Evolutionary conservation across 2,113 vertebrate species (phyloP).

Genomic region (Tragelaphus imberbis): DNA sequence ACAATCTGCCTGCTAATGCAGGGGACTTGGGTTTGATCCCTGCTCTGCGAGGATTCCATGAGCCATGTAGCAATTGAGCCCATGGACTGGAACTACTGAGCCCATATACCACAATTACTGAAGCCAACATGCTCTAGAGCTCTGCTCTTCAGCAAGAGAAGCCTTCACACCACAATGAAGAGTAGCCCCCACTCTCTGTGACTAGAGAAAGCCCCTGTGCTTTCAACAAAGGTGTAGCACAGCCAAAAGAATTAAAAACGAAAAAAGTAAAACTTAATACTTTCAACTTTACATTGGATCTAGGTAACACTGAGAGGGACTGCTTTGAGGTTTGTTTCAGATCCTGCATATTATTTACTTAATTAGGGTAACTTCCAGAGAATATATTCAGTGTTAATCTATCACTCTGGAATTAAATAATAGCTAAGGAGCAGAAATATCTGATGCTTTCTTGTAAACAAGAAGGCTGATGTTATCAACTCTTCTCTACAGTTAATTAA

Average conservation of each 20-base stretch:
- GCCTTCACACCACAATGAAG: background rate
- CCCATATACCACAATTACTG: background rate
- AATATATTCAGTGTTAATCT: background rate
- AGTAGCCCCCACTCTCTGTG: background rate
- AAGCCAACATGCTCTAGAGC: background rate
- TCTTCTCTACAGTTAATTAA: background rate
- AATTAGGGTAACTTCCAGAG: slow-evolving; percentile 6
- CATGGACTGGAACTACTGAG: background rate
- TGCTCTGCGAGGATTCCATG: background rate
- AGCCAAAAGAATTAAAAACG: background rate
- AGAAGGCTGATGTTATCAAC: background rate
- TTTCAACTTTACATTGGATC: background rate
- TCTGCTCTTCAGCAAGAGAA: background rate
- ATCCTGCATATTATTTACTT: background rate
- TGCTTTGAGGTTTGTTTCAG: background rate
- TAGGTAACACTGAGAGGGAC: background rate
- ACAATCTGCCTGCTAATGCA: background rate
- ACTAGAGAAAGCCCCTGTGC: background rate
- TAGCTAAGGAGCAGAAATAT: background rate
- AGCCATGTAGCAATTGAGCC: background rate
- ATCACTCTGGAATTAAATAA: background rate
- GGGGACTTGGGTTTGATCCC: background rate
- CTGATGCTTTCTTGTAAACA: background rate
- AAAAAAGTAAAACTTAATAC: background rate
- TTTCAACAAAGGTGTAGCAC: background rate